A percentile compares a stretch with the other conserved stretches of the same genome.
These are phyloP conservation scores for Doryteuthis pealeii DNA, from an alignment of 1,140 invertebrate genomes.

Conservation along the genomic window DNA sequence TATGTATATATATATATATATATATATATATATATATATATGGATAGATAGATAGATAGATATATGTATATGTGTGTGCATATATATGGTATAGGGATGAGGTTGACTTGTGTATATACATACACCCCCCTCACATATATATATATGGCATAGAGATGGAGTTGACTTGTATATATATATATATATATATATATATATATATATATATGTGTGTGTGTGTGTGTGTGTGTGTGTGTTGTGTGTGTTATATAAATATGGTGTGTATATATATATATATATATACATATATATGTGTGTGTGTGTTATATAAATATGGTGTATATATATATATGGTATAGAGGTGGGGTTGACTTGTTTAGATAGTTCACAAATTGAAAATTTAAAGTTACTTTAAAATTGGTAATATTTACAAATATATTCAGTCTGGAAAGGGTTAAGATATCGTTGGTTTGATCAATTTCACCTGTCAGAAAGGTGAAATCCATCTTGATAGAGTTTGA, in stretches of 20 bases:
- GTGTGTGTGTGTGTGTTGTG: not conserved
- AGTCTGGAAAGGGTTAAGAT: no score
- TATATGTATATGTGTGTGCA: not conserved
- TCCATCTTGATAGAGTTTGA: no score
- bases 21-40: not conserved
- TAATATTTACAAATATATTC: no score
- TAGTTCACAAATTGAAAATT: no score
- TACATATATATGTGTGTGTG: not conserved
- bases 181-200: not conserved
- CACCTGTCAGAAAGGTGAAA: no score
- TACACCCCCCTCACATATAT: not conserved
- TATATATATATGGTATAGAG: no score
- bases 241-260: no score
- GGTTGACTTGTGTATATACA: not conserved
- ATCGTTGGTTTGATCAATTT: no score
- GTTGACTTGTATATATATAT: not conserved
- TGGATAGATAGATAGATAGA: not conserved
- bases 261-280: not conserved
- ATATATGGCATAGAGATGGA: not conserved
- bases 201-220: not conserved
- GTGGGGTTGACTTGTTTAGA: no score
- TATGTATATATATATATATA: not conserved
- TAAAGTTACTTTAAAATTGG: no score
- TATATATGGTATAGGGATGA: no score
- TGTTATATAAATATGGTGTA: no score